Evolutionary conservation across 1,140 invertebrate genomes (phyloP), one percentile per base, ranked within the genome.

Genomic region (Ips typographus): DNA sequence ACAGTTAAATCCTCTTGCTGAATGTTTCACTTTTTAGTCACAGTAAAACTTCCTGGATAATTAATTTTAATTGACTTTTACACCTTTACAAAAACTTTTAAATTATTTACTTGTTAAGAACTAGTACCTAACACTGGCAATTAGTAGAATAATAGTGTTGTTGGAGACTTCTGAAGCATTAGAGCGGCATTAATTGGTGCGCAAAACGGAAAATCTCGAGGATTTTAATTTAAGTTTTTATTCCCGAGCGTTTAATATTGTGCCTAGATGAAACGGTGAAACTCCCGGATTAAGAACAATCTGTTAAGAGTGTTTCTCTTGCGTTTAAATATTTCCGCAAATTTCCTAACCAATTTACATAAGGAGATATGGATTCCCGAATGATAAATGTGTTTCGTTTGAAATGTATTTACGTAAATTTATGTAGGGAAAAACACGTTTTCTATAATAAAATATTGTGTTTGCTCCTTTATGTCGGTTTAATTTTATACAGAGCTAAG

Each of bases 191-290:
- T 64, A 40, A 64, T 64, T 64, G 22, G 61, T 52, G 39, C 61
- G 39, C 53, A 64, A 64, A 53, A 40, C 41, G 47, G 51, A 64
- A 53, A 40, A 64, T 36, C 47, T 64, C 61, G 8, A 49, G 42
- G 38, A 61, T 47, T 61, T 58, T 61, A 47, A 47, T 44, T 61
- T 47, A 61, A 61, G 59, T 49, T 61, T 61, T 61, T 61, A 47
- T 61, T 61, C 59, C 43, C 43, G 38, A 37, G 8, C 8, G 59
- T 58, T 40, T 39, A 58, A 58, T 40, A 58, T 41, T 58, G 40
- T 58, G 39, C 36, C 59, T 44, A 61, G 42, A 59, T 59, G 40
- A 59, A 59, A 59, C 4, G 42, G 53, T 3, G 57, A 42, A 59
- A 38, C 52, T 55, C 5, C 37, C 8, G 37, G 37, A 55, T 22